Percentiles rank a stretch among this genome's conserved stretches.
Evolutionary conservation across 2,113 vertebrate species (phyloP).

Genomic region (Centropristis striata): DNA sequence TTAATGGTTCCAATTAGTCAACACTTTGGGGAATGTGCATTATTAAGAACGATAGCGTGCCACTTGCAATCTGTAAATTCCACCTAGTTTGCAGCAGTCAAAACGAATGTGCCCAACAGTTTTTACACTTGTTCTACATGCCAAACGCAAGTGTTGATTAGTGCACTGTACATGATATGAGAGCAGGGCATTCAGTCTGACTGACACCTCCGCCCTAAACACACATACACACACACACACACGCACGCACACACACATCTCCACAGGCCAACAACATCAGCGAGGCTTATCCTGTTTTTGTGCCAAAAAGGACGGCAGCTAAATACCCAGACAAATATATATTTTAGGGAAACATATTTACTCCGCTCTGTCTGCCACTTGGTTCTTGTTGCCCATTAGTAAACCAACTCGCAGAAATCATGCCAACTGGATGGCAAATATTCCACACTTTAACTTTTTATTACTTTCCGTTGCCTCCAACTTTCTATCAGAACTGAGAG

Average conservation of each 20-base stretch:
- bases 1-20: constrained; percentile 86
- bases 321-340: constrained; percentile 20
- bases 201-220: neutral
- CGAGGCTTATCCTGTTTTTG: constrained; percentile 14
- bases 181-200: constrained; percentile 15
- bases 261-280: constrained; percentile 8
- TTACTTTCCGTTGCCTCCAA: constrained; percentile 29
- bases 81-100: constrained; percentile 42
- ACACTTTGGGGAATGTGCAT: constrained; percentile 77
- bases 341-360: constrained; percentile 30
- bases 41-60: constrained; percentile 71
- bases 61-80: constrained; percentile 59
- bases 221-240: no score
- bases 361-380: constrained; percentile 2
- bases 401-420: neutral
- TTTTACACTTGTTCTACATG: constrained; percentile 50
- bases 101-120: constrained; percentile 30
- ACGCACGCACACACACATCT: constrained; percentile 6
- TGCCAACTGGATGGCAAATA: constrained; percentile 30
- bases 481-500: constrained; percentile 24
- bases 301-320: neutral
- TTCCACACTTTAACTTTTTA: constrained; percentile 21
- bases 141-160: constrained; percentile 33
- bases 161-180: constrained; percentile 1
- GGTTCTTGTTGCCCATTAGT: constrained; percentile 14